Conservation (phyloP, 2,888 invertebrate genomes). For the Eupithecia subfuscata region DNA sequence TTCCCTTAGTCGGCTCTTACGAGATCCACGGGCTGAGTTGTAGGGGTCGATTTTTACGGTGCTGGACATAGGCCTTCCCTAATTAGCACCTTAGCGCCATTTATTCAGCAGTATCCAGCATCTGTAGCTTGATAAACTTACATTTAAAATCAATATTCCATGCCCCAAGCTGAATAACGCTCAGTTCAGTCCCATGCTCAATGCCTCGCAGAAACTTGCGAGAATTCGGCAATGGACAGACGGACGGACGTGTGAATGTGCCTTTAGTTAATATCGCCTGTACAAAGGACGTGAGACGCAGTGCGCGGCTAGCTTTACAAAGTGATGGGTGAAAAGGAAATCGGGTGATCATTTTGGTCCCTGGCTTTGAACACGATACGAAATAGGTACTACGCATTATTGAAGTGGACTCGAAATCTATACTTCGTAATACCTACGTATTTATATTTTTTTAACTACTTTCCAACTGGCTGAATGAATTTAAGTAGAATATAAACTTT, state of each 20-base stretch:
- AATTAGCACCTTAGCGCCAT: neutral
- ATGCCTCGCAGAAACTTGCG: constrained; percentile 4
- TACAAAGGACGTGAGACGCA: neutral
- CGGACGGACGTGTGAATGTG: constrained; percentile 29
- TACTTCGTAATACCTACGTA: no score
- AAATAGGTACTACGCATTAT: neutral
- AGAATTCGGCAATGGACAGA: constrained; percentile 28
- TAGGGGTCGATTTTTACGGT: no score
- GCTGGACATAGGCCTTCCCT: no score
- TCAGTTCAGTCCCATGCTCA: neutral
- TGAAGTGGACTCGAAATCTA: neutral
- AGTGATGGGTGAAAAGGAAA: neutral
- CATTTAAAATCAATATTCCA: neutral
- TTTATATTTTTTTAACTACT: no score
- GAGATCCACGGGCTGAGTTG: neutral
- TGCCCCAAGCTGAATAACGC: neutral
- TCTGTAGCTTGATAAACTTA: neutral
- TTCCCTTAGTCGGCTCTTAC: no score
- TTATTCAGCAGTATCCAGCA: neutral
- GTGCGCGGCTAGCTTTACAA: neutral
- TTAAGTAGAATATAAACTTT: no score
- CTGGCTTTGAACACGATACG: neutral
- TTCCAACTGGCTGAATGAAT: no score
- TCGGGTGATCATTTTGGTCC: neutral
- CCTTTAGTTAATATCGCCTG: constrained; percentile 26